A percentile compares a stretch with the other conserved stretches of the same genome.
Evolutionary conservation across 2,888 invertebrate species (phyloP).

Genomic region (Dryobota labecula): DNA sequence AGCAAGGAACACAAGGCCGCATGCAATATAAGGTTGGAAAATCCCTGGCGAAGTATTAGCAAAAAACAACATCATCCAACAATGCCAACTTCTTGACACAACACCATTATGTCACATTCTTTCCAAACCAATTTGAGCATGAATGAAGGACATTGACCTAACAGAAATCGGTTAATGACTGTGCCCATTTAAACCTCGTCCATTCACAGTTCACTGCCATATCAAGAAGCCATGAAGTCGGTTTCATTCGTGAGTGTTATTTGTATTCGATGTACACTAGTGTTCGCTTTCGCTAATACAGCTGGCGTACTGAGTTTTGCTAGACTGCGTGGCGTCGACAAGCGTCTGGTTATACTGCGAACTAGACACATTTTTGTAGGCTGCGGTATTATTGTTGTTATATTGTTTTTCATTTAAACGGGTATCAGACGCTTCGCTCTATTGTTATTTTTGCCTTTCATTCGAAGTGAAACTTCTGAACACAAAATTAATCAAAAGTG

Average conservation of each 20-base stretch:
- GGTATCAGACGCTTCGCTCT: neutral
- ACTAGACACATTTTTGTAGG: constrained; percentile 20
- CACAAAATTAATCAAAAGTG: neutral
- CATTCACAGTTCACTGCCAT: constrained; percentile 34
- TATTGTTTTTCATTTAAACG: neutral
- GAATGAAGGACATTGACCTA: constrained; percentile 39
- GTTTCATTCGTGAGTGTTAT: constrained; percentile 33
- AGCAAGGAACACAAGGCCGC: too few relatives aligned
- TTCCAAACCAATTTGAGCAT: constrained; percentile 14
- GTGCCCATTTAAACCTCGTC: constrained; percentile 28
- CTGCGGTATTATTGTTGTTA: neutral
- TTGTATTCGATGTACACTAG: constrained; percentile 30
- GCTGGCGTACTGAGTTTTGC: constrained; percentile 19
- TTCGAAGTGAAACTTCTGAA: neutral
- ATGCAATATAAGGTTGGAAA: too few relatives aligned
- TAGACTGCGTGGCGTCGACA: constrained; percentile 51
- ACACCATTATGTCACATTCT: constrained; percentile 1
- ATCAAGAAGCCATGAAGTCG: constrained; percentile 45
- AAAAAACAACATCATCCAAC: neutral
- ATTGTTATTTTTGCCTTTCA: neutral
- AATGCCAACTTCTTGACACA: neutral
- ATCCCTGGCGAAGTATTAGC: neutral
- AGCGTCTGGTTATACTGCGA: constrained; percentile 5
- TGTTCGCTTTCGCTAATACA: constrained; percentile 37
- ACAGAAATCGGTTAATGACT: constrained; percentile 41